A percentile compares a stretch with the other conserved stretches of the same genome.
phyloP scores from a whole-genome alignment of 2,888 invertebrate species.

The Anoncus sp. region DNA sequence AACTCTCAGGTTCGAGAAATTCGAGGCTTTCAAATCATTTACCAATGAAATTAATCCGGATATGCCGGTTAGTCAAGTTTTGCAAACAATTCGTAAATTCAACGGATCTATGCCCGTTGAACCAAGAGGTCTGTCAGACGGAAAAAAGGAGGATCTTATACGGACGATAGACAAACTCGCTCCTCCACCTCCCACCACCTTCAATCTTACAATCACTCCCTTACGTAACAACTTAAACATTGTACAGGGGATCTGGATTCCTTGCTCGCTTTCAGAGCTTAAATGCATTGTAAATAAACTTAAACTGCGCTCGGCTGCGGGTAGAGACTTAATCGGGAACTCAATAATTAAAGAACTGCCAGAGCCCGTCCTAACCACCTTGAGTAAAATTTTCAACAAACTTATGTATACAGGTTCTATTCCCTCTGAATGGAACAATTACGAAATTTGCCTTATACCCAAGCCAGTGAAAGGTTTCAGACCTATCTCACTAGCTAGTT shows the following conservation, averaged over 20 bases:
- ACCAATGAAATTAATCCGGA: slow-evolving; percentile 18
- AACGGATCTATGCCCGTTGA: too few species aligned
- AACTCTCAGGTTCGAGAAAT: neutral
- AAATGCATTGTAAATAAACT: neutral
- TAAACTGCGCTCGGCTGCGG: slow-evolving; percentile 33
- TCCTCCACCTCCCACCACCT: too few species aligned
- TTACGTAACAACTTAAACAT: neutral
- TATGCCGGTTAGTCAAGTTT: slow-evolving; percentile 1
- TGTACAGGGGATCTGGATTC: slow-evolving; percentile 19
- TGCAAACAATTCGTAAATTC: too few species aligned
- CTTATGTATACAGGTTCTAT: slow-evolving; percentile 26
- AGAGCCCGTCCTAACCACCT: neutral
- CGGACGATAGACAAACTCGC: too few species aligned
- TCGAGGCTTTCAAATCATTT: slow-evolving; percentile 10
- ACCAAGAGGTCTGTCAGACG: too few species aligned
- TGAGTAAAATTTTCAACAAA: slow-evolving; percentile 33
- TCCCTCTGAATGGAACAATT: slow-evolving; percentile 21
- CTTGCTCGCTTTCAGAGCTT: slow-evolving; percentile 17
- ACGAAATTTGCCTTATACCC: slow-evolving; percentile 27
- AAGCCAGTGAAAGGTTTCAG: slow-evolving; percentile 42
- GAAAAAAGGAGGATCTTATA: too few species aligned
- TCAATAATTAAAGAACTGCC: slow-evolving; percentile 20
- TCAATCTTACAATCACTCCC: neutral
- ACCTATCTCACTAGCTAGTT: slow-evolving; percentile 35
- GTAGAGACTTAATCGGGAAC: slow-evolving; percentile 38